phyloP scores from a whole-genome alignment of 1,140 invertebrate genomes.

The Cataglyphis hispanica region DNA sequence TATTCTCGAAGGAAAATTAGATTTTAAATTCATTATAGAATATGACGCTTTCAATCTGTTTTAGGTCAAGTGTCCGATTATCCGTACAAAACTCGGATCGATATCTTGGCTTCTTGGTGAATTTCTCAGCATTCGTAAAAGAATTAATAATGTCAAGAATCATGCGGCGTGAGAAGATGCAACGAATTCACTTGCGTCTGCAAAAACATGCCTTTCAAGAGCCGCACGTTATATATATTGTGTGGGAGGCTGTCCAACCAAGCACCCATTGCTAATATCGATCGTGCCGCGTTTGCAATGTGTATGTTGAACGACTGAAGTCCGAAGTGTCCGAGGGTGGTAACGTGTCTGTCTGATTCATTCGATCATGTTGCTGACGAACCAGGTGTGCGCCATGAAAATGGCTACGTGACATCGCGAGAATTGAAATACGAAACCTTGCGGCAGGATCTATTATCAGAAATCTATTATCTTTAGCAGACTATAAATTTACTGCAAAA shows the following conservation, averaged over 20 bases:
- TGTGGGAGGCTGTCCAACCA: slow-evolving; percentile 39
- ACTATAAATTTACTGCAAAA: neutral
- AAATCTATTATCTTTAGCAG: neutral
- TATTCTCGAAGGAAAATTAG: slow-evolving; percentile 16
- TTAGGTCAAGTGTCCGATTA: neutral
- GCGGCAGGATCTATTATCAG: too few species aligned
- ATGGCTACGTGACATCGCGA: neutral
- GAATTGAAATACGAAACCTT: neutral
- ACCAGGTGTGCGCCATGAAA: slow-evolving; percentile 30
- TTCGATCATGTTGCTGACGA: slow-evolving; percentile 42
- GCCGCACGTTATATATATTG: neutral
- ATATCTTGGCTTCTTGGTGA: neutral
- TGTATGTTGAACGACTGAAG: slow-evolving; percentile 1
- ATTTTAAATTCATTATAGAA: slow-evolving; percentile 17
- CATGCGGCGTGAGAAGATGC: neutral
- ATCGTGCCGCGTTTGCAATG: slow-evolving; percentile 29
- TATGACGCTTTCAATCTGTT: neutral
- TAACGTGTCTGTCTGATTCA: slow-evolving; percentile 50
- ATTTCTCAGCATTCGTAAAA: slow-evolving; percentile 2
- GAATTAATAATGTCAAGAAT: slow-evolving; percentile 26
- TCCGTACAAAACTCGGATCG: neutral
- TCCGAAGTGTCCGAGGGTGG: slow-evolving; percentile 26
- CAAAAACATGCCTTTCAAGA: slow-evolving; percentile 27
- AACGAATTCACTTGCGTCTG: slow-evolving; percentile 3
- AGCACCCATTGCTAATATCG: slow-evolving; percentile 41